Base-by-base conservation (phyloP, 2,113 vertebrate species). In the Semnornis frantzii region DNA sequence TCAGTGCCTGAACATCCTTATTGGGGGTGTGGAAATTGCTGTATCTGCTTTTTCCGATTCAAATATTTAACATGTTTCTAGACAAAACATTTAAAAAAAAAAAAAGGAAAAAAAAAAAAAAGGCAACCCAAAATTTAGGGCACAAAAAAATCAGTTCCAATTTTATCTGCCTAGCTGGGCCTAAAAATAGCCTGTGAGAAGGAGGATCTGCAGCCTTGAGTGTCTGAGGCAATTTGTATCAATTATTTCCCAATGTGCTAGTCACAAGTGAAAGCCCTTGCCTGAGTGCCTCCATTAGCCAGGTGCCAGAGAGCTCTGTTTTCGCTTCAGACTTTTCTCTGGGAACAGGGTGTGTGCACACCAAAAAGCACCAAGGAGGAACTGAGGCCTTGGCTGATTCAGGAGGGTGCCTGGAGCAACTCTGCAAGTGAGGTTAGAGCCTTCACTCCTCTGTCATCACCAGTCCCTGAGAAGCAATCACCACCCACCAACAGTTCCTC, bases 391-490 rank as follows among this genome's bases (percentile, higher is more conserved):
- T 19, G 82, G 58, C 60, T 50, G 81, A 81, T 62, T 6, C 82
- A 16, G 34, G 85, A 93, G 52, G 65, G 48, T 73, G 58, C 62
- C 71, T 57, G 48, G 76, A 84, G 85, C 37, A 82, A 62, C n/a
- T 89, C 66, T 68, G 52, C 8, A 55, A 46, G 80, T 2, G 46
- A 30, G 74, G 64, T 20, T 18, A 66, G 70, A 34, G 63, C 87
- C 39, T 74, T 63, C 25, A 4, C n/a, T 71, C 9, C 89, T 69
- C 70, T 87, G 79, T 77, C 76, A 87, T 58, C 37, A 78, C 68
- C 88, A 87, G 82, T 48, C 92, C 89, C 92, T 87, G 86, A 70
- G 83, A 93, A 93, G 86, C 86, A 63, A 87, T 96, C 92, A 94
- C 90, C 92, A 85, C 92, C 89, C 90, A 89, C 84, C 94, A 96